Evolutionary conservation across 2,113 vertebrate species (phyloP), one percentile per base, ranked within the genome.

Genomic region (Rafetus swinhoei): DNA sequence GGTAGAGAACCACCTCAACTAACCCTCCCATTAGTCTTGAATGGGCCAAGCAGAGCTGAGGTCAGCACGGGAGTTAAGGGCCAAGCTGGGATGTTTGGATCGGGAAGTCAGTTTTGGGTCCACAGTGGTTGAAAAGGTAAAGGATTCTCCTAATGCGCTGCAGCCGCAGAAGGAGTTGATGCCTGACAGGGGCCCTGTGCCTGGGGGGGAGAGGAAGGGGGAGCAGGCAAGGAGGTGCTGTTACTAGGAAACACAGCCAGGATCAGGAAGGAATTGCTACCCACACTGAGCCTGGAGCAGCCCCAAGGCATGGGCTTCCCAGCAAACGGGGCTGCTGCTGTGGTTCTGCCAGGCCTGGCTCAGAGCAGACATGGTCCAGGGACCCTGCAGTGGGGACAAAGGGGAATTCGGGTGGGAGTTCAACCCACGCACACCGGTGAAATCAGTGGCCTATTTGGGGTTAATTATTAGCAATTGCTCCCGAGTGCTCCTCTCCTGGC

Each of bases 381-480:
- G 10, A 22, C 6, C 2, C 35, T 25, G 72, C n/a, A 24, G 11
- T 13, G 72, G 39, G 21, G 21, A 24, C 4, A 76, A 13, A 74
- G 21, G 35, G 22, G 11, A 22, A 24, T 39, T 24, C 21, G 3
- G 72, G 72, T 21, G 39, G 39, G 24, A 45, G 72, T 24, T 21
- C n/a, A 19, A 21, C 21, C 35, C 24, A 9, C 6, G 35, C 35
- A 19, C 15, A 69, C 62, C 4, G 62, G 62, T 85, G 79, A 89
- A 92, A 89, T 85, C 82, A 19, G 85, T 52, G 57, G 91, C 86
- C 76, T 89, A 54, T 81, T 85, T 62, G 54, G 39, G 91, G 81
- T 89, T 89, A 76, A 92, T 92, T 76, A 92, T 81, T 89, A 77
- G 83, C 82, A 59, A 82, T 77, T 82, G 82, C 87, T 76, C 91